A percentile compares a stretch with the other conserved stretches of the same genome.
These are phyloP conservation scores for Platalea minor DNA, from an alignment of 2,797 vertebrate species.

Conservation along the genomic window DNA sequence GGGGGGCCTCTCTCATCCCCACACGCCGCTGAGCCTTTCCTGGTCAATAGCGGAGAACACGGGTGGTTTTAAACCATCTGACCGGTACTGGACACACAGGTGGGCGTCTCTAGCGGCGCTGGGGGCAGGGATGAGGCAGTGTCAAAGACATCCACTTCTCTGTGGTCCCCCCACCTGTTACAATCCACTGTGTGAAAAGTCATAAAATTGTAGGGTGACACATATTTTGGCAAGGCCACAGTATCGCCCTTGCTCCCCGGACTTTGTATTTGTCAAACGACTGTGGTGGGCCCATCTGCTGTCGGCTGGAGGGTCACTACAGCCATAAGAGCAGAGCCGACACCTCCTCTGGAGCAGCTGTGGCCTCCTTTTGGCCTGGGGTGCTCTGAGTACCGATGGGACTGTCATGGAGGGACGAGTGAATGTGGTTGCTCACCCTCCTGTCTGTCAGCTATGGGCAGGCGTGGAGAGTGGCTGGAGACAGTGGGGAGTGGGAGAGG, in stretches of 20 bases:
- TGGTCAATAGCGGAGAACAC: fast-evolving
- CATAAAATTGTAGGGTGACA: background rate
- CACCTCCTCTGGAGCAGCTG: background rate
- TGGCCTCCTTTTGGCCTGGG: background rate
- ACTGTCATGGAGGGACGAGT: fast-evolving
- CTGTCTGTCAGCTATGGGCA: fast-evolving
- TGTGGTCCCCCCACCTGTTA: background rate
- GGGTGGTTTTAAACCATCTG: too few relatives aligned
- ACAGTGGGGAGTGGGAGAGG: background rate
- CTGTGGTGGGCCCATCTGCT: background rate
- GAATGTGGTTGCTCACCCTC: background rate
- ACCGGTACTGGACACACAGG: fast-evolving
- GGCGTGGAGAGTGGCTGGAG: background rate
- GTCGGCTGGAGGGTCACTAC: fast-evolving
- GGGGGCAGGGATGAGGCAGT: background rate
- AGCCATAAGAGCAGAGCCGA: fast-evolving
- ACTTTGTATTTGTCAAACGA: fast-evolving
- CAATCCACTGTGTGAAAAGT: background rate
- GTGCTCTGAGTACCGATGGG: fast-evolving
- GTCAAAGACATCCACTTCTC: background rate
- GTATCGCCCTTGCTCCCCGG: fast-evolving
- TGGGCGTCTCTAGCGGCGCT: background rate
- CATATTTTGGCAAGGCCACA: fast-evolving
- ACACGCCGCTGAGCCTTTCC: background rate
- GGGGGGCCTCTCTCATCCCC: background rate